Evolutionary conservation across 1,140 invertebrate species (phyloP).

Genomic region (Eriocheir sinensis): DNA sequence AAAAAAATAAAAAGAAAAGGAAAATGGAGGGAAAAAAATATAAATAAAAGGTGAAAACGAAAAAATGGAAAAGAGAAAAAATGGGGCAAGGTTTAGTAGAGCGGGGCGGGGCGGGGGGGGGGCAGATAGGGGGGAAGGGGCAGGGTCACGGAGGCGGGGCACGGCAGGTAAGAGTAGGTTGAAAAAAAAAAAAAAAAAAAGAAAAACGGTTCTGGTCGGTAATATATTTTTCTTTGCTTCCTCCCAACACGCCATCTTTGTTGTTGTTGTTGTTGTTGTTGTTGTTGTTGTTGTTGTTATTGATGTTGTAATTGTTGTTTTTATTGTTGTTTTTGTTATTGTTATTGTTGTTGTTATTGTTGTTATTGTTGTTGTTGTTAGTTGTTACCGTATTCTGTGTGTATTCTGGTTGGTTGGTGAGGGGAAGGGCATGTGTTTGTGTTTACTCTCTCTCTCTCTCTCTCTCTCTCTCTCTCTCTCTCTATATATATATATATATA

Average conservation of each 20-base stretch:
- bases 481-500: neutral
- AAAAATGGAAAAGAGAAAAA: too few species aligned
- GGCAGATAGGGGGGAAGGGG: too few species aligned
- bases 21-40: too few species aligned
- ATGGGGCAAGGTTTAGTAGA: too few species aligned
- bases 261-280: neutral
- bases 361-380: neutral
- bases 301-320: neutral
- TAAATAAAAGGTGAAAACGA: too few species aligned
- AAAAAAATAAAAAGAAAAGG: too few species aligned
- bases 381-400: neutral
- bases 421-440: neutral
- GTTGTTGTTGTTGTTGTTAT: neutral
- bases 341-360: neutral
- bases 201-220: neutral
- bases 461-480: neutral
- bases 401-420: too few species aligned
- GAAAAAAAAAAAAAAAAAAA: too few species aligned
- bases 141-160: too few species aligned
- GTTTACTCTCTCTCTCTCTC: neutral
- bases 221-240: neutral
- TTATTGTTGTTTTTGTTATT: neutral
- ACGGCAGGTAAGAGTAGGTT: too few species aligned
- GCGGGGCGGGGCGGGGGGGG: too few species aligned
- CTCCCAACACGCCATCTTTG: neutral